Conservation (phyloP, 2,113 vertebrate genomes). For the Reinhardtius hippoglossoides region DNA sequence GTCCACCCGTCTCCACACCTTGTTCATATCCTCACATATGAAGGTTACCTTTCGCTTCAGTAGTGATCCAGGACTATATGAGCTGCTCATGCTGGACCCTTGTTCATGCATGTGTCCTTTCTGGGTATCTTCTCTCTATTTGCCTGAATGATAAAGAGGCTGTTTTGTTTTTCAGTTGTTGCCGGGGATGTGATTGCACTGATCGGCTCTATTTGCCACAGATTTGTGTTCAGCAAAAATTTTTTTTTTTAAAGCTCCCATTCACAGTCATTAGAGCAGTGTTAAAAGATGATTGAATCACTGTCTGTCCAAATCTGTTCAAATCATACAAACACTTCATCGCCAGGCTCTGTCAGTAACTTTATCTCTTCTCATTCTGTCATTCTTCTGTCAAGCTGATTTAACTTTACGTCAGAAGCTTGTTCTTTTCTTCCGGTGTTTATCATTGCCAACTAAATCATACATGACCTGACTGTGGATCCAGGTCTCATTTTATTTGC, state of each 20-base stretch:
- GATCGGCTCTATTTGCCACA: conserved; percentile 1
- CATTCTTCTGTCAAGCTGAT: conserved; percentile 21
- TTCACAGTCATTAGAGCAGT: conserved; percentile 17
- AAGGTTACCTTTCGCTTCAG: neutral
- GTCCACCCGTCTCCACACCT: conserved; percentile 1
- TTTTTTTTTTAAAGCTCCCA: neutral
- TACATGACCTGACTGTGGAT: conserved; percentile 29
- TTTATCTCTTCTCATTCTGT: conserved; percentile 36
- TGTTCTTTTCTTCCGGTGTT: conserved; percentile 9
- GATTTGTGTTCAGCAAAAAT: neutral
- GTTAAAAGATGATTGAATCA: conserved; percentile 27
- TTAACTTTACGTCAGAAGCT: conserved; percentile 1
- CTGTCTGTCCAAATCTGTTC: neutral
- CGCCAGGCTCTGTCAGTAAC: conserved; percentile 29
- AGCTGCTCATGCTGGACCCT: neutral
- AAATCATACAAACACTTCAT: conserved; percentile 4
- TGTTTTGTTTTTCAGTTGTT: neutral
- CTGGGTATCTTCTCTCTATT: conserved; percentile 12
- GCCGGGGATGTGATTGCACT: conserved; percentile 5
- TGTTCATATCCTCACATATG: neutral
- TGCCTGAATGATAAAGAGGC: conserved; percentile 12
- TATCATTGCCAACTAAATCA: conserved; percentile 41
- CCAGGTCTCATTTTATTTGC: conserved; percentile 39
- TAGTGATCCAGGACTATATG: neutral
- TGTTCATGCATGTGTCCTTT: neutral